Conservation (phyloP, 1,140 invertebrate species). For the Thaumetopoea pityocampa region DNA sequence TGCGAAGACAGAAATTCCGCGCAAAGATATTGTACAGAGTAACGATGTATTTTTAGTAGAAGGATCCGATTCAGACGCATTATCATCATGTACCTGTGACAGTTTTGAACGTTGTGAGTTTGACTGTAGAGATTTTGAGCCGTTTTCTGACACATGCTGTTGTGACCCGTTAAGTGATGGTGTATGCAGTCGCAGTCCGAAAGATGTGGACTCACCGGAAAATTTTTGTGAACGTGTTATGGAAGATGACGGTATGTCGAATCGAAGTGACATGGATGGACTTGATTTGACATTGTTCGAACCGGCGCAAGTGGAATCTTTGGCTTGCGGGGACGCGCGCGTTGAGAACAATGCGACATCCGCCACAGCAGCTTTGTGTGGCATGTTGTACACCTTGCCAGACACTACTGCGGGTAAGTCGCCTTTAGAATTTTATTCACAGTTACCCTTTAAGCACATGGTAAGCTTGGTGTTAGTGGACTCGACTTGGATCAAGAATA, state of each 20-base stretch:
- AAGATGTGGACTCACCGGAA: constrained; percentile 68
- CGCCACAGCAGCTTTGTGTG: constrained; percentile 44
- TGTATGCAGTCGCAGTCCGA: constrained; percentile 69
- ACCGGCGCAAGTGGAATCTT: constrained; percentile 72
- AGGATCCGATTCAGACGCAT: constrained; percentile 60
- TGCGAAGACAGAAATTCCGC: constrained; percentile 46
- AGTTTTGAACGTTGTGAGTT: constrained; percentile 74
- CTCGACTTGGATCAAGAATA: too few relatives aligned
- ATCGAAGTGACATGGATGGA: constrained; percentile 81
- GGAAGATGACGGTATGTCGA: constrained; percentile 66
- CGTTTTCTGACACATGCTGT: constrained; percentile 76
- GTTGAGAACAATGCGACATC: constrained; percentile 48
- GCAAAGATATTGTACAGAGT: constrained; percentile 37
- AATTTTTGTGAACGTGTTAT: constrained; percentile 58
- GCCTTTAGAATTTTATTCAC: constrained; percentile 25
- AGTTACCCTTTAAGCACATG: too few relatives aligned
- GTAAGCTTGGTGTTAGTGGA: too few relatives aligned
- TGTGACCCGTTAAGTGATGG: constrained; percentile 71
- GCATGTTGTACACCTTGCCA: constrained; percentile 54
- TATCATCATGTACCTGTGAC: constrained; percentile 71
- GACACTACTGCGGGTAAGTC: constrained; percentile 52
- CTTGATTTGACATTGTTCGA: constrained; percentile 82
- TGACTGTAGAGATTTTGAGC: constrained; percentile 75
- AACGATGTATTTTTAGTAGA: constrained; percentile 63
- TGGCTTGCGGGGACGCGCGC: constrained; percentile 36